A percentile compares a stretch with the other conserved stretches of the same genome.
These are phyloP conservation scores for Anarrhichthys ocellatus DNA, from an alignment of 2,113 vertebrate species.

Conservation along the genomic window DNA sequence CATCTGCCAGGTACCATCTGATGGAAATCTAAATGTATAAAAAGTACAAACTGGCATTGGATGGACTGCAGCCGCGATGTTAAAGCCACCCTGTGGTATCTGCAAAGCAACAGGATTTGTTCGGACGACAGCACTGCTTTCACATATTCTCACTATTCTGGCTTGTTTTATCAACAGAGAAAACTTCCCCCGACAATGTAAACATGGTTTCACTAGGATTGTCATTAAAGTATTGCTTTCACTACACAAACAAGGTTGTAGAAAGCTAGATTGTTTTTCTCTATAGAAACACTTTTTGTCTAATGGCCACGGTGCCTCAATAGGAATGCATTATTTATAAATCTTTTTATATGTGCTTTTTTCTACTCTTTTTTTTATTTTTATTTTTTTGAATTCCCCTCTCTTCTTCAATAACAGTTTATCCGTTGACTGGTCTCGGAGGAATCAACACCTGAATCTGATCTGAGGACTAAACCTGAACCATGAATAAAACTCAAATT, in stretches of 20 bases:
- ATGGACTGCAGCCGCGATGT: conserved; percentile 30
- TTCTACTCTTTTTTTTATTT: conserved; percentile 30
- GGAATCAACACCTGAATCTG: conserved; percentile 75
- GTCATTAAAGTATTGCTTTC: conserved; percentile 87
- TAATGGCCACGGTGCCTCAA: conserved; percentile 72
- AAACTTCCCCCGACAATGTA: conserved; percentile 83
- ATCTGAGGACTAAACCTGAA: conserved; percentile 72
- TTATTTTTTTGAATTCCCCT: conserved; percentile 42
- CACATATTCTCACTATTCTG: conserved; percentile 40
- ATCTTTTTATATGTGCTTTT: conserved; percentile 83
- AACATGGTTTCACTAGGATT: conserved; percentile 88
- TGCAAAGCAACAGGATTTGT: conserved; percentile 19
- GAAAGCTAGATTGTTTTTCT: conserved; percentile 87
- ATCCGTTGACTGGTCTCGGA: conserved; percentile 70
- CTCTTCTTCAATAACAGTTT: conserved; percentile 63
- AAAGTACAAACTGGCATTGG: background rate
- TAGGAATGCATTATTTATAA: conserved; percentile 84
- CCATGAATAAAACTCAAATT: conserved; percentile 69
- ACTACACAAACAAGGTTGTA: conserved; percentile 87
- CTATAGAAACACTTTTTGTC: conserved; percentile 72
- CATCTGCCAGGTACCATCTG: background rate
- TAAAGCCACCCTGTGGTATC: conserved; percentile 27
- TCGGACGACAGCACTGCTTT: conserved; percentile 48
- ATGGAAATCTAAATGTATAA: conserved; percentile 8
- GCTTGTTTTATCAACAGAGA: conserved; percentile 67